These are phyloP conservation scores for Helicoverpa zea DNA, from an alignment of 1,140 invertebrate genomes.

Conservation along the genomic window DNA sequence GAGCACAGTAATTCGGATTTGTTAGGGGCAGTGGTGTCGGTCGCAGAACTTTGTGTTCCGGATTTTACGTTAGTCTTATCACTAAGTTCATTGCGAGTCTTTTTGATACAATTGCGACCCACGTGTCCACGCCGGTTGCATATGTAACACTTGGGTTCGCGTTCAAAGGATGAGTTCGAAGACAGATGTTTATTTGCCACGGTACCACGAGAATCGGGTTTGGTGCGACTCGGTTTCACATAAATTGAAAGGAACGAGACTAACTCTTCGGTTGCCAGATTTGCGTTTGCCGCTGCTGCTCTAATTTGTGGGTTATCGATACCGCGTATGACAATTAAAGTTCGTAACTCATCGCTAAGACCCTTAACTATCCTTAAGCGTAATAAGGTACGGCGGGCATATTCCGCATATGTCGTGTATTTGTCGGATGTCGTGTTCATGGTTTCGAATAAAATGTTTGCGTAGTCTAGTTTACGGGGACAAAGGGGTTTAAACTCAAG, in stretches of 20 bases:
- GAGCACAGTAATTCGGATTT: too few relatives aligned
- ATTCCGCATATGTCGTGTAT: slow-evolving; percentile 19
- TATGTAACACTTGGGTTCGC: background rate
- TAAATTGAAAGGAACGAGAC: slow-evolving; percentile 40
- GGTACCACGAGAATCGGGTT: background rate
- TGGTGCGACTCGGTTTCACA: background rate
- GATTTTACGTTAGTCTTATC: too few relatives aligned
- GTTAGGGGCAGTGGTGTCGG: too few relatives aligned
- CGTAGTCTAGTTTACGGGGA: slow-evolving; percentile 32
- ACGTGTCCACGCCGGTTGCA: too few relatives aligned
- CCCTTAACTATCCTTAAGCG: slow-evolving; percentile 29
- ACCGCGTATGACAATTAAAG: slow-evolving; percentile 23
- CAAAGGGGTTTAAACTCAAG: slow-evolving; percentile 19
- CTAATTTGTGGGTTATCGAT: slow-evolving; percentile 19
- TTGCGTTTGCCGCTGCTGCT: slow-evolving; percentile 20
- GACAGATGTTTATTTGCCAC: background rate
- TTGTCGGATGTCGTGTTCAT: slow-evolving; percentile 32
- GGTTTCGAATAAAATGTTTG: slow-evolving; percentile 10
- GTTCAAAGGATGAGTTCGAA: too few relatives aligned
- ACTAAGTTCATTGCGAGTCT: too few relatives aligned
- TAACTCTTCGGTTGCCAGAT: background rate
- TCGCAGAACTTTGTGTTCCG: too few relatives aligned
- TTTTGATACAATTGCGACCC: too few relatives aligned
- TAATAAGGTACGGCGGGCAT: slow-evolving; percentile 15
- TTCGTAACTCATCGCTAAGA: slow-evolving; percentile 3